Base-by-base conservation (phyloP, 2,113 vertebrate species). In the Brachirus orientalis region DNA sequence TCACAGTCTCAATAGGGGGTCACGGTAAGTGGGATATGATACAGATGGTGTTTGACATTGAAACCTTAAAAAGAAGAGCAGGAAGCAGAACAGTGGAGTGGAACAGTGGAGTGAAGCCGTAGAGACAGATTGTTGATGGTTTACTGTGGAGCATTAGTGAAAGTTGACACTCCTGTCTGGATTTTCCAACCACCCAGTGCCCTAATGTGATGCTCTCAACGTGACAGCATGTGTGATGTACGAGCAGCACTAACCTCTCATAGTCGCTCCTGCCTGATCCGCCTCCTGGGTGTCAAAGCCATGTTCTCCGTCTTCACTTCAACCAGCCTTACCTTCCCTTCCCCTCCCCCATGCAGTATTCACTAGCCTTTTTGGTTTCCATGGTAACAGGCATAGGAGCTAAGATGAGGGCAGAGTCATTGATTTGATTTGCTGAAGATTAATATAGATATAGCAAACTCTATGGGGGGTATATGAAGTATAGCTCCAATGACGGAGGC, bases 361-460 rank as follows among this genome's bases (percentile, higher is more conserved):
- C 65, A 22, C 76, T 70, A 78, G 78, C 80, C 89, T 89, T 82
- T 28, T 75, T 19, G 40, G 88, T 91, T 85, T 54, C 89, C 86
- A 85, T 86, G 77, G 89, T 61, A 90, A 89, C 85, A 77, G 60
- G 51, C 36, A 1, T 18, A 62, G 53, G 67, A 77, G 77, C 67
- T 83, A 83, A 81, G 85, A 80, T 53, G 40, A 70, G 64, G 72
- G 59, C 66, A 72, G 62, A 75, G 74, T 44, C 72, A 47, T 67
- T 86, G 73, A 86, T 85, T 84, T 86, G 72, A 89, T 86, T 85
- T 82, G 65, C 68, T 67, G 43, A 67, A 82, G 77, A 88, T 87
- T 72, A 82, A 86, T 85, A 74, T 74, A 78, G 58, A 88, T 41
- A 20, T 41, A 60, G 72, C 71, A n/a, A 67, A 64, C 59, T 84